Base-by-base conservation (phyloP, 2,797 vertebrate genomes). In the Eospalax fontanierii region DNA sequence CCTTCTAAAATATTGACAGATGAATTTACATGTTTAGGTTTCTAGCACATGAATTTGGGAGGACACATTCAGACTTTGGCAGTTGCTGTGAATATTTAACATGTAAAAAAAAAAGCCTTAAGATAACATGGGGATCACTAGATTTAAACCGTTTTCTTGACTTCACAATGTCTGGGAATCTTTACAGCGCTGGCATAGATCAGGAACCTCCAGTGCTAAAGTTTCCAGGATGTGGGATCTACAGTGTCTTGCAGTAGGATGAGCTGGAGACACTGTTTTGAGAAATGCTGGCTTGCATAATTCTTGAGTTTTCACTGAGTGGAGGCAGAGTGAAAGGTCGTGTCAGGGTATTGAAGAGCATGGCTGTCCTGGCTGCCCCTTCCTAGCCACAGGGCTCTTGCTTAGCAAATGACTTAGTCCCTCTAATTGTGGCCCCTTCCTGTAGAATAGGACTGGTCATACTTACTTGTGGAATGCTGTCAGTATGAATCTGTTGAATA, bases 381-480 rank as follows among this genome's bases (percentile, higher is more conserved):
- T 68, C 24, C 38, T 43, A 40, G 76, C 35, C 7, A 0, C 0
- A 0, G 33, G 65, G 38, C 76, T 24, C 33, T 65, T 85, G 4
- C 33, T 65, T 85, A 6, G 12, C 50, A 54, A 2, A 8, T 46
- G 38, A 30, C 40, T 21, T 22, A 38, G 21, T 68, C 28, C 70
- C 38, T 89, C 26, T 18, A 24, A 26, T n/a, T 8, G 30, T 57
- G n/a, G 33, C 38, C 40, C 21, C 11, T 1, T 33, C 35, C 46
- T 74, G 14, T 54, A 68, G 61, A 33, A 33, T 6, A 19, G 19
- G 38, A 6, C 24, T 3, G 8, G 16, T 6, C 78, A 35, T n/a
- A 0, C 14, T 43, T 12, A 21, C 33, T 57, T 0, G 0, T 9
- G 46, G 54, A 33, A 12, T 4, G 12, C 79, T 46, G 2, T 19